Evolutionary conservation across 2,888 invertebrate genomes (phyloP).

Genomic region (Gisinianus flammeolus): DNA sequence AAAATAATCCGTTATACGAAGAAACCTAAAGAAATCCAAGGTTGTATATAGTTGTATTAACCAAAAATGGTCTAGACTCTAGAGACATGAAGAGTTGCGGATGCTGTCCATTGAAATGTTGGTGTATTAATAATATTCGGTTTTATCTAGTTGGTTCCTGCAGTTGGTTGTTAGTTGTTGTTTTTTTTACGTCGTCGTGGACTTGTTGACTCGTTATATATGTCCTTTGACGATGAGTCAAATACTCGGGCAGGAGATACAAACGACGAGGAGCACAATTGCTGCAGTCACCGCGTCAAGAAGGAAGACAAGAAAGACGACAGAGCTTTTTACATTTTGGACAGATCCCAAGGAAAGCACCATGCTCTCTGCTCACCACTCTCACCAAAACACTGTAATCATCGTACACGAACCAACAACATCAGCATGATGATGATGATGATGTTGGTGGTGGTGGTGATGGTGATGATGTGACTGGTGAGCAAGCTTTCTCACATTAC

Average conservation of each 20-base stretch:
- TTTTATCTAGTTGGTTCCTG: not conserved
- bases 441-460: not conserved
- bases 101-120: not conserved
- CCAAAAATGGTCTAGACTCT: not conserved
- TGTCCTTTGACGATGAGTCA: conserved; percentile 34
- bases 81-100: not conserved
- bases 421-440: conserved; percentile 15
- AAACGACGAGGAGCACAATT: conserved; percentile 19
- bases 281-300: not conserved
- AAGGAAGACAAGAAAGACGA: not conserved
- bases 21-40: too few relatives aligned
- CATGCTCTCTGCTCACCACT: conserved; percentile 1
- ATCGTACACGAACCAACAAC: conserved; percentile 17
- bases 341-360: conserved; percentile 28
- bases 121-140: not conserved
- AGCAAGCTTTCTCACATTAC: not conserved
- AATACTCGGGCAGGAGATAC: not conserved
- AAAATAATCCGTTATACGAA: not conserved
- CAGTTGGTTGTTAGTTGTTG: not conserved
- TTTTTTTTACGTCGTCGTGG: conserved; percentile 15
- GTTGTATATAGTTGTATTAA: too few relatives aligned
- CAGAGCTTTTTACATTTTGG: conserved; percentile 23
- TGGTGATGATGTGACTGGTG: too few relatives aligned
- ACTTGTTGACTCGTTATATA: conserved; percentile 22
- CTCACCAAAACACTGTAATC: conserved; percentile 12